Evolutionary conservation across 1,140 invertebrate species (phyloP), one percentile per base, ranked within the genome.

Genomic region (Asbolus verrucosus): DNA sequence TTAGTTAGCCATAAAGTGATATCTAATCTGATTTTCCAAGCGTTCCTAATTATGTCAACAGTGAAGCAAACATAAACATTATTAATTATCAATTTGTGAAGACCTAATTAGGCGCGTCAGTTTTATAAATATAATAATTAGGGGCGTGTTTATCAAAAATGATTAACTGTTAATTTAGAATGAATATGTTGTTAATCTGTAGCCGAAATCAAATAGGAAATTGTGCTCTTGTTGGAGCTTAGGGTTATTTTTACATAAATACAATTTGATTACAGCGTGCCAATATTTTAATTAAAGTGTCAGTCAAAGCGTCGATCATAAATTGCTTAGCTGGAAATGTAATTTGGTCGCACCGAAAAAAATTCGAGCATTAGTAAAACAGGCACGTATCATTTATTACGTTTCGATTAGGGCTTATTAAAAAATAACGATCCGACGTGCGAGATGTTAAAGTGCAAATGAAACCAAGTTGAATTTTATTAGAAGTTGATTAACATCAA

Each of bases 201-300:
- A n/a, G 21, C 19, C 19, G 27, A 11, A 54, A 54, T 54, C 21
- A 27, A 54, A 27, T 21, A 54, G 46, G 13, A 24, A 31, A 54
- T 27, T n/a, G 6, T 2, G 6, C 46, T 14, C 11, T 54, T 54
- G 21, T 54, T 6, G 9, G 19, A 27, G 19, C 21, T 27, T 11
- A 54, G n/a, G 13, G 19, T 13, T 27, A 54, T 54, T 54, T 54
- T 54, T 54, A 54, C 46, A 30, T 21, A 24, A 13, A 24, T 54
- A 14, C 46, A 27, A 24, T 54, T 54, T 54, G 46, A 54, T 54
- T 54, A 54, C 19, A 54, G 11, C 27, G 13, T 54, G 46, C 27
- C 46, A 15, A 54, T 54, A 54, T 54, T 30, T 54, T 54, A 54
- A 54, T 54, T 54, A 54, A 54, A 54, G 21, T 54, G 46, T 54